phyloP scores from a whole-genome alignment of 2,888 invertebrate genomes.

The Pandemis heparana region DNA sequence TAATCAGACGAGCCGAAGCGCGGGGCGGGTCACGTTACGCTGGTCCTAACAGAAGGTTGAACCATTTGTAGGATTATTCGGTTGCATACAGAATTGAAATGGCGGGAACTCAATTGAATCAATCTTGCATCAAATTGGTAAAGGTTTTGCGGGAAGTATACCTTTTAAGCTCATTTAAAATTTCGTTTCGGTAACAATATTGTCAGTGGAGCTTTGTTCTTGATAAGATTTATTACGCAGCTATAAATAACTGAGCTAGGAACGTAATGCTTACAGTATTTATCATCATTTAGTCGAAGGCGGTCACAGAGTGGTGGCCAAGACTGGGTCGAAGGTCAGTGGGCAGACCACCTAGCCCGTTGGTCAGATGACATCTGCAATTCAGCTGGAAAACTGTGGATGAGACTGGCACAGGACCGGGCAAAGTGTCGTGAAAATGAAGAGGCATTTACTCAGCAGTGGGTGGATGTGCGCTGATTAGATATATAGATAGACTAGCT shows the following conservation, averaged over 20 bases:
- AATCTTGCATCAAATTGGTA: conserved; percentile 80
- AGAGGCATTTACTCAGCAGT: no score
- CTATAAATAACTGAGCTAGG: conserved; percentile 2
- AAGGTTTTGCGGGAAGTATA: conserved; percentile 61
- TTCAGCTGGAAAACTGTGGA: no score
- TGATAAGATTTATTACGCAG: conserved; percentile 13
- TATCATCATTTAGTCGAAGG: no score
- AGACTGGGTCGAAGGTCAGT: no score
- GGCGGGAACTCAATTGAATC: conserved; percentile 76
- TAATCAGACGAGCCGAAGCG: conserved; percentile 51
- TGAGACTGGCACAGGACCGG: no score
- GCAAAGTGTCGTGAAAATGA: no score
- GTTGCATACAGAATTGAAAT: conserved; percentile 78
- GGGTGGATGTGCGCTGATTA: no score
- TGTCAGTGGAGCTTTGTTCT: conserved; percentile 12
- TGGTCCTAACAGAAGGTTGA: conserved; percentile 63
- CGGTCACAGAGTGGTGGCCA: no score
- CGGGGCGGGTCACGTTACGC: conserved; percentile 60
- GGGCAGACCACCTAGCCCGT: no score
- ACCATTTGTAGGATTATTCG: conserved; percentile 77
- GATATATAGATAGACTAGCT: no score
- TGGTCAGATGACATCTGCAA: no score
- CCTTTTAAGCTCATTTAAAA: conserved; percentile 54
- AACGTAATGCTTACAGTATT: conserved; percentile 1
- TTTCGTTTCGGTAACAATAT: conserved; percentile 55